These are phyloP conservation scores for Eupelmus urozonus DNA, from an alignment of 2,888 invertebrate species.

Conservation along the genomic window DNA sequence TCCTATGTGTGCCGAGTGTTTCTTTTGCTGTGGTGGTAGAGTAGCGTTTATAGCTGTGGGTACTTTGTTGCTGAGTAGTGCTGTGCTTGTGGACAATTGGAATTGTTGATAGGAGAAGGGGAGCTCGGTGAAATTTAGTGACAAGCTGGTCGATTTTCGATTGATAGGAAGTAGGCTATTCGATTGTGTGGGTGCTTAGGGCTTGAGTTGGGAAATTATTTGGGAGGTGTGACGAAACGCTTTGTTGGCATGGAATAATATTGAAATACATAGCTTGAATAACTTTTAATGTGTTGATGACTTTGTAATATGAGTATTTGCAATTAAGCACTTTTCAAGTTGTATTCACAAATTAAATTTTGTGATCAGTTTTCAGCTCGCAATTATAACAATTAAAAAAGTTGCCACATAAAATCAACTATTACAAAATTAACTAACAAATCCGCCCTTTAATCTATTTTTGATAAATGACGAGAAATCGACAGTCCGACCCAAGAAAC, in stretches of 20 bases:
- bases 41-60: too few relatives aligned
- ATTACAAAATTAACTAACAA: too few relatives aligned
- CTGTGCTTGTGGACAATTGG: neutral
- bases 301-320: too few relatives aligned
- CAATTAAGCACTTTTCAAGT: too few relatives aligned
- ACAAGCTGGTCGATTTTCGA: conserved; percentile 8
- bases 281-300: too few relatives aligned
- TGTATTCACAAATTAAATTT: too few relatives aligned
- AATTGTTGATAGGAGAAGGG: neutral
- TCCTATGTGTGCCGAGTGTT: too few relatives aligned
- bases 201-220: neutral
- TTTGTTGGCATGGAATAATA: neutral
- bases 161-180: conserved; percentile 7
- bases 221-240: neutral
- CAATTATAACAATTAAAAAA: too few relatives aligned
- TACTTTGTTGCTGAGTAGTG: neutral
- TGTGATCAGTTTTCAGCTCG: too few relatives aligned
- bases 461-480: conserved; percentile 49
- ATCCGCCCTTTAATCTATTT: conserved; percentile 33
- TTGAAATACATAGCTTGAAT: too few relatives aligned
- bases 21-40: too few relatives aligned
- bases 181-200: neutral
- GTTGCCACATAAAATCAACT: too few relatives aligned
- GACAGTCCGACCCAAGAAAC: neutral
- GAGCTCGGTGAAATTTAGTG: conserved; percentile 3